Base-by-base conservation (phyloP, 2,113 vertebrate genomes). In the Anser brachyrhynchus region DNA sequence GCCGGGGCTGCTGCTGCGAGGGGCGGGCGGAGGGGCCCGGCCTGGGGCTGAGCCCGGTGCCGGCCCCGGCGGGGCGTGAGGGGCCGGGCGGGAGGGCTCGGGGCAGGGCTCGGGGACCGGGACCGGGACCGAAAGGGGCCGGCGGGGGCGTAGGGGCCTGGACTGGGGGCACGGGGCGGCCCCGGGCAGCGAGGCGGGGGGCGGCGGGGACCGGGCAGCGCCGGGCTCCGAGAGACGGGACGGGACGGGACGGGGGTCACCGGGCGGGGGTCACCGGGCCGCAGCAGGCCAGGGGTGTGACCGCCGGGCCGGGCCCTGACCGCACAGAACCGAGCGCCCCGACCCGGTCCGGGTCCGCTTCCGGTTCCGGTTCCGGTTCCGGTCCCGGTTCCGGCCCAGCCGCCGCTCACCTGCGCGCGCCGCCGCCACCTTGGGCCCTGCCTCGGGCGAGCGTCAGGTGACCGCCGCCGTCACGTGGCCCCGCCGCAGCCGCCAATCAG, bases 351-450 rank as follows among this genome's bases (percentile, higher is more conserved):
- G 64, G 70, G 9, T 39, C 54, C 61, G 41, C 64, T 58, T 37
- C 83, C 49, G 26, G 46, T 44, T 26, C 69, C 78, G 26, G 46
- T 44, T 26, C 69, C 78, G 59, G 77, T 37, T 67, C 81, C n/a
- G 76, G 82, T 13, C 13, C 73, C 28, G 46, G 51, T 20, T 43
- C n/a, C 37, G 59, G 5, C 21, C n/a, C 71, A 31, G 41, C 31
- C 49, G 31, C 84, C 61, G 59, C 90, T 90, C 90, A 83, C 90
- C 93, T 90, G 93, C 90, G 82, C 86, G 81, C 86, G 66, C 93
- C 81, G 10, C 89, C 79, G 23, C 89, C 79, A 33, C 54, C 66
- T 33, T 43, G 37, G 93, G 46, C 81, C 54, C 71, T 5, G 33
- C 93, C 77, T 2, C 52, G 10, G 74, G 80, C 22, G 9, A 3